Conservation (phyloP, 2,888 invertebrate species). For the Apomyelois bistriatella region DNA sequence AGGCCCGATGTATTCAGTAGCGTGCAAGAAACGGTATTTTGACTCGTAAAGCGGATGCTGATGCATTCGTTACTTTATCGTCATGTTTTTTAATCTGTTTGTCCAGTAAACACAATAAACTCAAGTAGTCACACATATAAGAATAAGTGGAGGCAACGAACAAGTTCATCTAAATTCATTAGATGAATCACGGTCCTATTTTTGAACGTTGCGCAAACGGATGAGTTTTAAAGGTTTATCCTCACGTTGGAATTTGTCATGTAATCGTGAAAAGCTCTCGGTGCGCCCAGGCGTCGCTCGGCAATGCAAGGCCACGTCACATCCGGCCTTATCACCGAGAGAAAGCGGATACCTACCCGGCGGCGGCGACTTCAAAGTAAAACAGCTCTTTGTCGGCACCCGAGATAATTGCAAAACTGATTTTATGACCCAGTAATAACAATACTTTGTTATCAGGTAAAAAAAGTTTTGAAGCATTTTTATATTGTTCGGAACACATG, state of each 20-base stretch:
- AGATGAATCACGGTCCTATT: constrained; percentile 47
- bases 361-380: constrained; percentile 61
- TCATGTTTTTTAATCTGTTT: constrained; percentile 6
- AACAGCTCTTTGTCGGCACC: constrained; percentile 60
- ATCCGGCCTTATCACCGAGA: constrained; percentile 50
- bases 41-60: constrained; percentile 3
- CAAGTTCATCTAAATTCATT: constrained; percentile 28
- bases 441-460: constrained; percentile 37
- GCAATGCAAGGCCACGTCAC: constrained; percentile 40
- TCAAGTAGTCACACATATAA: not conserved
- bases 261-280: constrained; percentile 72
- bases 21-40: constrained; percentile 11
- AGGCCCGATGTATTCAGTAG: constrained; percentile 25
- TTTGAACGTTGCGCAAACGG: constrained; percentile 37
- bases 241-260: constrained; percentile 65
- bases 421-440: constrained; percentile 49
- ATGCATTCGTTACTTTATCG: constrained; percentile 4
- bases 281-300: constrained; percentile 20
- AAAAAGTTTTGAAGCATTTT: constrained; percentile 31
- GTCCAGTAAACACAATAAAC: constrained; percentile 14
- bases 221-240: constrained; percentile 41
- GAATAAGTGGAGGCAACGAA: constrained; percentile 16
- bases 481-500: not conserved
- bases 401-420: constrained; percentile 60
- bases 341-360: constrained; percentile 64